Evolutionary conservation across 2,888 invertebrate species (phyloP).

Genomic region (Dione juno): DNA sequence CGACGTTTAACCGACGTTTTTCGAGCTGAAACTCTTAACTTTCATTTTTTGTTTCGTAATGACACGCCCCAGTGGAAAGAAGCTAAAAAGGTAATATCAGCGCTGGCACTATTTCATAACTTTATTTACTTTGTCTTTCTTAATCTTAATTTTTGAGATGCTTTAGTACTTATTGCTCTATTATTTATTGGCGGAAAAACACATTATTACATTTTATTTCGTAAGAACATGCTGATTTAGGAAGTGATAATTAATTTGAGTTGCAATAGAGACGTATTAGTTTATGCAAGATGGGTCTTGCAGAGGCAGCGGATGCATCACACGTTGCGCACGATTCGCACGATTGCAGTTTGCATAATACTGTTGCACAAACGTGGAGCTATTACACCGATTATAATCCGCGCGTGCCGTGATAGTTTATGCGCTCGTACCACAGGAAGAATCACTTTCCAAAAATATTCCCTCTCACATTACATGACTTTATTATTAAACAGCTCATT

Average conservation of each 20-base stretch:
- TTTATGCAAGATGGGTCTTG: slow-evolving; percentile 38
- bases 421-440: slow-evolving; percentile 64
- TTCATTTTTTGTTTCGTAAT: slow-evolving; percentile 80
- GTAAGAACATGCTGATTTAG: slow-evolving; percentile 10
- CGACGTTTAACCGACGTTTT: slow-evolving; percentile 57
- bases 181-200: slow-evolving; percentile 51
- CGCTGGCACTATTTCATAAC: slow-evolving; percentile 59
- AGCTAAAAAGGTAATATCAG: slow-evolving; percentile 57
- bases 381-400: slow-evolving; percentile 75
- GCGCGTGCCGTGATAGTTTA: slow-evolving; percentile 73
- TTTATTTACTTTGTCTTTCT: slow-evolving; percentile 54
- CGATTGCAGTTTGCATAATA: slow-evolving; percentile 76
- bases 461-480: slow-evolving; percentile 49
- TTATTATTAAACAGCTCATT: neutral
- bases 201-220: slow-evolving; percentile 42
- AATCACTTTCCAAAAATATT: slow-evolving; percentile 70
- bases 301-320: slow-evolving; percentile 48
- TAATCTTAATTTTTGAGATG: slow-evolving; percentile 46
- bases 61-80: slow-evolving; percentile 68
- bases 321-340: slow-evolving; percentile 69
- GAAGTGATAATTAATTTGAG: slow-evolving; percentile 23
- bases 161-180: slow-evolving; percentile 26
- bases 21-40: slow-evolving; percentile 68
- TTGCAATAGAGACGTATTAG: slow-evolving; percentile 27
- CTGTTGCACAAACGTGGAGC: slow-evolving; percentile 72